phyloP scores from a whole-genome alignment of 92 coral and sea anemone genomes.

The Plumapathes pennacea region DNA sequence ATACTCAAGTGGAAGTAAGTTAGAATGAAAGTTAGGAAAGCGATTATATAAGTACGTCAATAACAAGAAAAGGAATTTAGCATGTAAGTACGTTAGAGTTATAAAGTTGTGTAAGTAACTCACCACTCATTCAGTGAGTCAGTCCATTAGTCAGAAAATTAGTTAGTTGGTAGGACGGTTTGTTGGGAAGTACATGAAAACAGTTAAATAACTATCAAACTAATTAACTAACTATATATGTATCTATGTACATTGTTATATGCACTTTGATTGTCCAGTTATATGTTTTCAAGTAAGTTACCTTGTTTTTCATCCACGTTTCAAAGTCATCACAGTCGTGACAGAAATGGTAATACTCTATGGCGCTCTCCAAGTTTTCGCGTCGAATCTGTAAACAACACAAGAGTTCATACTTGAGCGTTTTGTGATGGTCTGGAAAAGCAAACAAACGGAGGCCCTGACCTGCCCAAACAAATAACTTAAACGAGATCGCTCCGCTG shows the following conservation, averaged over 20 bases:
- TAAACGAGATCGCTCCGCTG: too few species aligned
- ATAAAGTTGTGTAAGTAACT: background rate
- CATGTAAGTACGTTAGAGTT: background rate
- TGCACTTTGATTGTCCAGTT: background rate
- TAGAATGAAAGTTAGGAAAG: too few species aligned
- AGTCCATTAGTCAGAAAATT: background rate
- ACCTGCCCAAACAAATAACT: too few species aligned
- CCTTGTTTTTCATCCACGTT: constrained; percentile 86
- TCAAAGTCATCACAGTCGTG: constrained; percentile 92
- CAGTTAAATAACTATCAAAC: background rate
- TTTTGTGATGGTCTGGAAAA: too few species aligned
- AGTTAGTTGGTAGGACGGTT: too few species aligned
- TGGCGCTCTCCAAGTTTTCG: constrained; percentile 75
- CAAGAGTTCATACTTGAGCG: background rate
- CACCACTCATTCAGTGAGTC: background rate
- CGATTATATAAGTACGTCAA: too few species aligned
- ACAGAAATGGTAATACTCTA: constrained; percentile 85
- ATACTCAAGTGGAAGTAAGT: too few species aligned
- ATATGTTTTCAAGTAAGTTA: too few species aligned
- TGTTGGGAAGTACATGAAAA: background rate
- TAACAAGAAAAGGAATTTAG: too few species aligned
- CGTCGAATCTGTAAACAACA: constrained; percentile 61
- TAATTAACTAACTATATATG: background rate
- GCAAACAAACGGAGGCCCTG: too few species aligned
- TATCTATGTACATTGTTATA: background rate